A percentile compares a stretch with the other conserved stretches of the same genome.
phyloP scores from a whole-genome alignment of 1,140 invertebrate species.

The Phenacoccus solenopsis region DNA sequence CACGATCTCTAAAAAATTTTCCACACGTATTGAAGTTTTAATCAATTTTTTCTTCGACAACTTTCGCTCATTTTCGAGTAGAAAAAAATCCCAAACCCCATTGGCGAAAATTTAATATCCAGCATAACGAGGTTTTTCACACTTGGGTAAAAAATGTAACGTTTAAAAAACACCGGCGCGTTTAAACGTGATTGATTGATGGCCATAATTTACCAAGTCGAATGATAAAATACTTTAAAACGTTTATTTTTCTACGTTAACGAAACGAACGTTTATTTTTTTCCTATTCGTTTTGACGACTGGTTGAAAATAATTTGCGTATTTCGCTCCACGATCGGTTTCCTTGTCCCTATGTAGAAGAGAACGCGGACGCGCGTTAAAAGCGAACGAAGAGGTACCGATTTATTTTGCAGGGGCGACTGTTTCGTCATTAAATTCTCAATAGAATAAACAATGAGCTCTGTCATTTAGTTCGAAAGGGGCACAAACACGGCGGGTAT shows the following conservation, averaged over 20 bases:
- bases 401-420: neutral
- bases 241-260: neutral
- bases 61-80: neutral
- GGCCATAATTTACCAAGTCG: neutral
- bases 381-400: neutral
- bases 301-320: too few species aligned
- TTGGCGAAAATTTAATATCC: neutral
- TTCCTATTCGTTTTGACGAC: too few species aligned
- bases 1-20: too few species aligned
- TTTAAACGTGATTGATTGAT: neutral
- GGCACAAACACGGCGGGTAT: too few species aligned
- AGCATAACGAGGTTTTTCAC: neutral
- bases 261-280: neutral
- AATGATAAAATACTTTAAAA: neutral
- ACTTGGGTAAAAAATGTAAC: neutral
- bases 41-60: neutral
- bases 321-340: too few species aligned
- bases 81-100: neutral
- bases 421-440: neutral
- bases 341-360: too few species aligned
- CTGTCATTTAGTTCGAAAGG: neutral
- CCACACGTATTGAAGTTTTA: neutral
- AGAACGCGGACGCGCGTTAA: too few species aligned
- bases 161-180: neutral
- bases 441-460: neutral